Evolutionary conservation across 2,797 vertebrate genomes (phyloP).

Genomic region (Ceyx erithaca): DNA sequence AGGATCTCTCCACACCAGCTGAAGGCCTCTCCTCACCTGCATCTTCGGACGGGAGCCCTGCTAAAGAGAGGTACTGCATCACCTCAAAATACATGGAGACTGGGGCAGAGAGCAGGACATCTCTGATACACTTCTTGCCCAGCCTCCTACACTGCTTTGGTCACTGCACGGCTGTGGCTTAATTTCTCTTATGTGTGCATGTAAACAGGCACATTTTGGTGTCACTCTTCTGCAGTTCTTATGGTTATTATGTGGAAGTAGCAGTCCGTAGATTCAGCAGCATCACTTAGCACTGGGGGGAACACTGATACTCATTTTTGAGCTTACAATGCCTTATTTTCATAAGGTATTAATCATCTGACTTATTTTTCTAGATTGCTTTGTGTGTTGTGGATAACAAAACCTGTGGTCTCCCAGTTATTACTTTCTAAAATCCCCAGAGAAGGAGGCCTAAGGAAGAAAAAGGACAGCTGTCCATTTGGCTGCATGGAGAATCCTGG

Average conservation of each 20-base stretch:
- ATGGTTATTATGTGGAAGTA: neutral
- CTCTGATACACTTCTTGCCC: neutral
- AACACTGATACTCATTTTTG: neutral
- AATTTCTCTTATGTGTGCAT: neutral
- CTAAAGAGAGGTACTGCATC: neutral
- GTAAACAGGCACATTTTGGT: rapidly evolving
- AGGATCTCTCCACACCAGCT: neutral
- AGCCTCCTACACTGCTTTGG: neutral
- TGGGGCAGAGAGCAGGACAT: neutral
- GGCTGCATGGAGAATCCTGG: neutral
- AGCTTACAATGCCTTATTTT: neutral
- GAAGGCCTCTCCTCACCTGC: neutral
- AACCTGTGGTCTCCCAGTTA: neutral
- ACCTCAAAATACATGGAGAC: neutral
- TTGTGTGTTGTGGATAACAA: neutral
- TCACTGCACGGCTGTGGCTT: neutral
- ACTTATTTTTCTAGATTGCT: neutral
- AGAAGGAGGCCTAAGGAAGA: neutral
- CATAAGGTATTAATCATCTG: neutral
- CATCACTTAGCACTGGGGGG: neutral
- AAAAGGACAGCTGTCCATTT: neutral
- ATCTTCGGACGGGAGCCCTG: neutral
- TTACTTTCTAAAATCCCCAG: neutral
- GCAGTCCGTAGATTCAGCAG: neutral
- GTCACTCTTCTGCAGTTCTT: neutral